phyloP scores from a whole-genome alignment of 2,113 vertebrate species.

The Dryoscopus gambensis region DNA sequence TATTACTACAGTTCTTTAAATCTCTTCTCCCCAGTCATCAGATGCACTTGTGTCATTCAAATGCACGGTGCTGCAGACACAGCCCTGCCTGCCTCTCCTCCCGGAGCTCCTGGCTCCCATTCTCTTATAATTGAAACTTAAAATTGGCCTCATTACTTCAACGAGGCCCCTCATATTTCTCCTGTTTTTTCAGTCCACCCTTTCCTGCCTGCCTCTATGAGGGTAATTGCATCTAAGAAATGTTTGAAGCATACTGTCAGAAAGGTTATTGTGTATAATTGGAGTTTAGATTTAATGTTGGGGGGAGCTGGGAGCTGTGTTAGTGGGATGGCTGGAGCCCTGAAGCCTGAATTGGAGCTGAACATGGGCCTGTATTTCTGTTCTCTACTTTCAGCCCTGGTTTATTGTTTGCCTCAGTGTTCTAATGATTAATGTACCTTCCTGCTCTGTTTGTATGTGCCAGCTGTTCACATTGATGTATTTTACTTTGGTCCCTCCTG shows the following conservation, averaged over 20 bases:
- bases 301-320: background rate
- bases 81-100: conserved; percentile 36
- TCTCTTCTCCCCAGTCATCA: conserved; percentile 72
- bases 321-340: background rate
- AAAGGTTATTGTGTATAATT: conserved; percentile 18
- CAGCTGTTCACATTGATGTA: background rate
- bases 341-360: background rate
- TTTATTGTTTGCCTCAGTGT: background rate
- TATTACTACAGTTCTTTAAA: conserved; percentile 72
- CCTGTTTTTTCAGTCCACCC: background rate
- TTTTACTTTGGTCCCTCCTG: background rate
- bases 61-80: conserved; percentile 41
- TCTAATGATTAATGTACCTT: background rate
- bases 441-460: background rate
- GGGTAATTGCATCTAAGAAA: conserved; percentile 43
- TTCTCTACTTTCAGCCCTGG: background rate
- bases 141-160: conserved; percentile 65
- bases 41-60: conserved; percentile 74
- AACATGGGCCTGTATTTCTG: background rate
- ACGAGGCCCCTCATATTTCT: conserved; percentile 5
- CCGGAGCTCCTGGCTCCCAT: conserved; percentile 22
- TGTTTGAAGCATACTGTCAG: conserved; percentile 42
- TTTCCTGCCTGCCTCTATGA: conserved; percentile 16
- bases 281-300: conserved; percentile 25
- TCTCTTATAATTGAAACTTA: conserved; percentile 68